phyloP scores from a whole-genome alignment of 2,888 invertebrate species.

The Boloria selene region DNA sequence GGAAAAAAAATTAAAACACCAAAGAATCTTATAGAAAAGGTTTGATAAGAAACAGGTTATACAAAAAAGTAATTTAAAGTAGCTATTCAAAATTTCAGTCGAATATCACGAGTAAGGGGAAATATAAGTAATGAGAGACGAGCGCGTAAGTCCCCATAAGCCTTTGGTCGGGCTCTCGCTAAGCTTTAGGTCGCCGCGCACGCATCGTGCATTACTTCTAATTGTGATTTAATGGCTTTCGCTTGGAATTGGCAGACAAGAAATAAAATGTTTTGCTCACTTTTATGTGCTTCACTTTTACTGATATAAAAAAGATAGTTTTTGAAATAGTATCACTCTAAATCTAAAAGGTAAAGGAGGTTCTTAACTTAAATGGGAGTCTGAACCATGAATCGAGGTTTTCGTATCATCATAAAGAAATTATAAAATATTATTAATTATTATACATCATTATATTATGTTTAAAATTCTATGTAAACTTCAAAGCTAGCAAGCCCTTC shows the following conservation, averaged over 20 bases:
- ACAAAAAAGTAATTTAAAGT: neutral
- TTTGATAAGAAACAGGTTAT: neutral
- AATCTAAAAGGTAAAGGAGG: no score
- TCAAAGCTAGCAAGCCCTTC: no score
- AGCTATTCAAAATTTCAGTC: slow-evolving; percentile 1
- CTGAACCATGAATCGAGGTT: no score
- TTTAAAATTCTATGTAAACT: no score
- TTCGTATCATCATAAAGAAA: no score
- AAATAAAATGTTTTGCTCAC: slow-evolving; percentile 23
- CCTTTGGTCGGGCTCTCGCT: slow-evolving; percentile 59
- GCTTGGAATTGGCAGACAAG: slow-evolving; percentile 57
- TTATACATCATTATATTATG: no score
- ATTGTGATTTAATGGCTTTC: slow-evolving; percentile 79
- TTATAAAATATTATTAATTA: no score
- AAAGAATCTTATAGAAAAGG: neutral
- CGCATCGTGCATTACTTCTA: slow-evolving; percentile 80
- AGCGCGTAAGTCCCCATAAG: slow-evolving; percentile 72
- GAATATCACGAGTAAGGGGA: slow-evolving; percentile 36
- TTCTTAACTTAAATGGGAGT: no score
- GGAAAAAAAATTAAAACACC: no score
- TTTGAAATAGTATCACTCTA: no score
- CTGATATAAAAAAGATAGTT: neutral
- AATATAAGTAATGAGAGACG: slow-evolving; percentile 69
- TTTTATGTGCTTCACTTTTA: neutral
- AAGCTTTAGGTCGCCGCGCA: slow-evolving; percentile 68